Evolutionary conservation across 1,140 invertebrate species (phyloP).

Genomic region (Chionoecetes opilio): DNA sequence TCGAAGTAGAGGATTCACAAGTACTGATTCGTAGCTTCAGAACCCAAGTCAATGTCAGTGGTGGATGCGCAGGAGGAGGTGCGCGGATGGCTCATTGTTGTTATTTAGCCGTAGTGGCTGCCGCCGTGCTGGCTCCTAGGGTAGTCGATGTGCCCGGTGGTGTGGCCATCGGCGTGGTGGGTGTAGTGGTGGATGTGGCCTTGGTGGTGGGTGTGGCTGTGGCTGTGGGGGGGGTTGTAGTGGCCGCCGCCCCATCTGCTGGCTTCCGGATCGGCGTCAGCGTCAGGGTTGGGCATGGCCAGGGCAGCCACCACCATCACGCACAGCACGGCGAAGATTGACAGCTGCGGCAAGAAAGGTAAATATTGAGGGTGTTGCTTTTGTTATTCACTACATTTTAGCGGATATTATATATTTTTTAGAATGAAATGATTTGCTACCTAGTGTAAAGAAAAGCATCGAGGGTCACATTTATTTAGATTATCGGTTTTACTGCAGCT

Average conservation of each 20-base stretch:
- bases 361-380: not conserved
- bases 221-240: not conserved
- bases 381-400: no score
- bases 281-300: not conserved
- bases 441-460: no score
- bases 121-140: not conserved
- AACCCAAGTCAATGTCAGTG: not conserved
- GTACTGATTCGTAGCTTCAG: no score
- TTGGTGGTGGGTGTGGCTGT: no score
- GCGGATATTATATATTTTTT: no score
- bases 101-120: no score
- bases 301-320: not conserved
- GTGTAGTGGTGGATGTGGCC: no score
- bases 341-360: not conserved
- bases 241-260: not conserved
- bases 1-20: no score
- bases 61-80: not conserved
- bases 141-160: not conserved
- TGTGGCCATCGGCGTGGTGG: not conserved
- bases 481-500: no score
- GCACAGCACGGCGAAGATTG: not conserved
- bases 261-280: not conserved
- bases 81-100: no score
- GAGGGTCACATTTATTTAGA: no score
- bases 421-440: no score